These are phyloP conservation scores for Myripristis jacobus DNA, from an alignment of 2,797 vertebrate species.

Conservation along the genomic window DNA sequence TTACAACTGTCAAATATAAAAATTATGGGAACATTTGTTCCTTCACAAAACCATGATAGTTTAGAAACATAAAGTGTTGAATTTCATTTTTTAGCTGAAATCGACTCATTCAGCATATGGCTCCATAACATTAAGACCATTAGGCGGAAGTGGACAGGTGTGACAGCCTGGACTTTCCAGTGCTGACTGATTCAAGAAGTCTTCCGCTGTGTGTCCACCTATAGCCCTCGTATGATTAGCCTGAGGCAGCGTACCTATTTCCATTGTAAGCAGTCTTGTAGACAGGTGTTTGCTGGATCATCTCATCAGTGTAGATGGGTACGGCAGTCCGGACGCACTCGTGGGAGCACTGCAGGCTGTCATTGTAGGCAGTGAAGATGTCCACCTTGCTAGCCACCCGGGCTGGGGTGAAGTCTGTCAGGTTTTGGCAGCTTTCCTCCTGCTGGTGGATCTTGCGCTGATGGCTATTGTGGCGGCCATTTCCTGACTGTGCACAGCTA, in stretches of 20 bases:
- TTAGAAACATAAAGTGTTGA: neutral
- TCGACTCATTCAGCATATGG: neutral
- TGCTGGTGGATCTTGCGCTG: constrained; percentile 98
- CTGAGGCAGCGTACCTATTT: constrained; percentile 87
- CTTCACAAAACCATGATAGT: neutral
- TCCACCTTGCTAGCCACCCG: constrained; percentile 96
- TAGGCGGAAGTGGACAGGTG: constrained; percentile 6
- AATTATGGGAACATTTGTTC: neutral
- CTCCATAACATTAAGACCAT: constrained; percentile 5
- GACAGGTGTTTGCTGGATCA: constrained; percentile 91
- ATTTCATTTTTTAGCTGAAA: constrained; percentile 17
- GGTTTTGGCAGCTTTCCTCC: constrained; percentile 98
- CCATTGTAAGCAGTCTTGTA: constrained; percentile 96
- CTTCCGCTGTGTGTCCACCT: constrained; percentile 1
- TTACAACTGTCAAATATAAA: neutral
- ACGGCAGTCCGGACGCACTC: constrained; percentile 94
- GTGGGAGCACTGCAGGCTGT: constrained; percentile 97
- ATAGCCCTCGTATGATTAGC: neutral
- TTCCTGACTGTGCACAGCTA: constrained; percentile 96
- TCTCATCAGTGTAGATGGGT: constrained; percentile 93
- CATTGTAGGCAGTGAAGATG: constrained; percentile 99
- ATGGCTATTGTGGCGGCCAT: constrained; percentile 93
- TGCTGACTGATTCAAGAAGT: neutral
- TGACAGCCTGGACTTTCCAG: neutral
- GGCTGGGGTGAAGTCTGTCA: constrained; percentile 96